Evolutionary conservation across 2,888 invertebrate species (phyloP).

Genomic region (Ophioninae sp.): DNA sequence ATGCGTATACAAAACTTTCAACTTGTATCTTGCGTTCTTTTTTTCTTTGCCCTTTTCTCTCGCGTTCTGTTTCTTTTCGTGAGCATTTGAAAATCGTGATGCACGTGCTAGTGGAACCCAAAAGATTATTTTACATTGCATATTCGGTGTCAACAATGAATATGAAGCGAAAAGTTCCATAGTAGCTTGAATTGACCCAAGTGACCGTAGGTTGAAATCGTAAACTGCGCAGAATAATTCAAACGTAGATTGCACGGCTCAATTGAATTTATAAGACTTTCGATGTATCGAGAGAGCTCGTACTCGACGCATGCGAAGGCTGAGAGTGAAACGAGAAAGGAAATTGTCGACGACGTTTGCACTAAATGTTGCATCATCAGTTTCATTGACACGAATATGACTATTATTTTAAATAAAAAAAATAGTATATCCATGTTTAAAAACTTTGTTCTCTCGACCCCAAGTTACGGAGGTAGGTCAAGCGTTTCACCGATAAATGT

Average conservation of each 20-base stretch:
- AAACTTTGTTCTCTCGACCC: conserved; percentile 13
- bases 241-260: background rate
- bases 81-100: background rate
- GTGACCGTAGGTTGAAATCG: background rate
- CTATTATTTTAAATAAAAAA: background rate
- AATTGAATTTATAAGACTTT: background rate
- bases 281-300: background rate
- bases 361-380: background rate
- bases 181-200: background rate
- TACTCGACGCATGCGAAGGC: background rate
- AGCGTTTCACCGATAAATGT: background rate
- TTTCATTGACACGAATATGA: conserved; percentile 13
- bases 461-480: background rate
- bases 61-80: background rate
- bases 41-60: background rate
- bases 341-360: conserved; percentile 13
- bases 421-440: background rate
- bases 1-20: conserved; percentile 17
- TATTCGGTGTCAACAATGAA: background rate
- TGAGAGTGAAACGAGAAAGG: conserved; percentile 19
- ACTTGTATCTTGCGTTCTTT: background rate
- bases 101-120: background rate
- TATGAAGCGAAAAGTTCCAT: background rate
- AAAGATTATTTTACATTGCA: background rate
- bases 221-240: background rate